Percentiles rank a stretch among this genome's conserved stretches.
Conservation (phyloP, 2,113 vertebrate species). For the Hirundichthys speculiger region DNA sequence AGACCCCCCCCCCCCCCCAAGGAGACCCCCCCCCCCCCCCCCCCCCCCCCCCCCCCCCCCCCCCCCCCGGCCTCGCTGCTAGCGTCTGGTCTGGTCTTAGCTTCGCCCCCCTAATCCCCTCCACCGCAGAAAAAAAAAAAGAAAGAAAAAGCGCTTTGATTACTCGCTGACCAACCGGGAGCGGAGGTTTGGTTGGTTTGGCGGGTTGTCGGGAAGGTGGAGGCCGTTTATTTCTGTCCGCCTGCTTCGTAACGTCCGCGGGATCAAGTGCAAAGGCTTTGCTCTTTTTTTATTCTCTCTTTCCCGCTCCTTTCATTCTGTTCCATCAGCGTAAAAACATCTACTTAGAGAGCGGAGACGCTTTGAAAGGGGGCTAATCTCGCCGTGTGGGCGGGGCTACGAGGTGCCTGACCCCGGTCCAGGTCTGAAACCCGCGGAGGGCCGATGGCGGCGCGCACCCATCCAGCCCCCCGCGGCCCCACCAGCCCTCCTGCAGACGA, state of each 20-base stretch:
- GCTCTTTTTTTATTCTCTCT: constrained; percentile 31
- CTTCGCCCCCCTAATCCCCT: constrained; percentile 92
- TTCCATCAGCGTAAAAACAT: constrained; percentile 42
- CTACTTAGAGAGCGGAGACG: constrained; percentile 25
- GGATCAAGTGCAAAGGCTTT: constrained; percentile 33
- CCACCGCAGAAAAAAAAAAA: too few species aligned
- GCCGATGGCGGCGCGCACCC: constrained; percentile 17
- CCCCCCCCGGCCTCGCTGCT: constrained; percentile 87
- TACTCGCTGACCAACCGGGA: constrained; percentile 92
- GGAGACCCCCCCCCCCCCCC: too few species aligned
- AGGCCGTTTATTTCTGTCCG: constrained; percentile 45
- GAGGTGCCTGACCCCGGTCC: constrained; percentile 40
- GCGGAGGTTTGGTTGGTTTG: constrained; percentile 45
- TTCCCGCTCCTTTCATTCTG: constrained; percentile 32
- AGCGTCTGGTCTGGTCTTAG: constrained; percentile 94
- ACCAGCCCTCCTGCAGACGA: constrained; percentile 10
- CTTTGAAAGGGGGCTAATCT: constrained; percentile 48
- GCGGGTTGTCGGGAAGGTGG: constrained; percentile 17
- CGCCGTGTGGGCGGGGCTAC: constrained; percentile 9
- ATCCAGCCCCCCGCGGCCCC: neutral
- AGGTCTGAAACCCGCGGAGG: constrained; percentile 32
- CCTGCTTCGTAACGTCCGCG: constrained; percentile 37
- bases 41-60: too few species aligned
- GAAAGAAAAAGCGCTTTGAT: constrained; percentile 88
- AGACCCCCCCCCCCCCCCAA: constrained; percentile 71